Conservation (phyloP, 1,140 invertebrate genomes). For the Ditylenchus dipsaci region DNA sequence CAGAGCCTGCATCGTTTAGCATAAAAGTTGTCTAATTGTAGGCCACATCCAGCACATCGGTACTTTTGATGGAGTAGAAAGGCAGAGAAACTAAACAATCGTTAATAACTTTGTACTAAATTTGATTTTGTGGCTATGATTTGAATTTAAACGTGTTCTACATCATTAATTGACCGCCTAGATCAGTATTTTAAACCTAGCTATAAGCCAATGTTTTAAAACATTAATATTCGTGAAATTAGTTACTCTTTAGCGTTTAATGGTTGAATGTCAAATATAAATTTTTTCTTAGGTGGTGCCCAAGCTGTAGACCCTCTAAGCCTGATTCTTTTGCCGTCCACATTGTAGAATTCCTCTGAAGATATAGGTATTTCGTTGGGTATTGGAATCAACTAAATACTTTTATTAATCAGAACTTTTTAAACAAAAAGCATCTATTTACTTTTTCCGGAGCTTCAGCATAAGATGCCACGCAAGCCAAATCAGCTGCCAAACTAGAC, state of each 20-base stretch:
- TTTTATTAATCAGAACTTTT: neutral
- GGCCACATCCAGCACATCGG: conserved; percentile 79
- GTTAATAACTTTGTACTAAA: no score
- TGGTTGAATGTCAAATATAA: conserved; percentile 38
- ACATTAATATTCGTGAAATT: no score
- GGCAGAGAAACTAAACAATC: conserved; percentile 65
- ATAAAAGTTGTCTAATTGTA: conserved; percentile 68
- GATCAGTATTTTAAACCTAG: no score
- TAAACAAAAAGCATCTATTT: neutral
- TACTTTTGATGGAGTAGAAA: conserved; percentile 74
- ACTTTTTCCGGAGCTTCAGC: neutral
- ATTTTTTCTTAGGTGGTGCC: conserved; percentile 35
- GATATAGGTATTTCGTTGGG: neutral
- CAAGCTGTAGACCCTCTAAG: conserved; percentile 4
- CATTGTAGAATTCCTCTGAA: neutral
- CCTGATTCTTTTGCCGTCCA: neutral
- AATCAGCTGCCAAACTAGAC: neutral
- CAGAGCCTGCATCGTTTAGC: conserved; percentile 65
- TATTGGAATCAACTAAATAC: neutral
- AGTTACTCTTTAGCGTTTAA: conserved; percentile 34
- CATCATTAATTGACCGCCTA: no score
- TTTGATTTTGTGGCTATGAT: no score
- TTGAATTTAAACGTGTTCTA: no score
- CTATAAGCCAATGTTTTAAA: no score
- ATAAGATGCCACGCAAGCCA: neutral